Evolutionary conservation across 2,113 vertebrate species (phyloP), one percentile per base, ranked within the genome.

Genomic region (Cyprinodon brontotheroides): DNA sequence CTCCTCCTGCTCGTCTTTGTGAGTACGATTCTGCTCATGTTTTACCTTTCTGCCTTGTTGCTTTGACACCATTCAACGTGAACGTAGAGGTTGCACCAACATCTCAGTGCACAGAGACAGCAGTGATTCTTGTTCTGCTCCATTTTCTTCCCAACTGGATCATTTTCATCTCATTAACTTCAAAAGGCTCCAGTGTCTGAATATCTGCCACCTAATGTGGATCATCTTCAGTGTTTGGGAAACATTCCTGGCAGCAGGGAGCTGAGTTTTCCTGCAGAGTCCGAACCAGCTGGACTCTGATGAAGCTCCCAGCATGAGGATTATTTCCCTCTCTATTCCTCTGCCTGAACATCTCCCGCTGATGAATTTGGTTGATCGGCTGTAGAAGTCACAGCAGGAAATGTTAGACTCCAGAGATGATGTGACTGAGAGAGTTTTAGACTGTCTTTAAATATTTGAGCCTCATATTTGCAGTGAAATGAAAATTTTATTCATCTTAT

Each of bases 1-100:
- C 96, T 97, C 94, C 97, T 97, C 91, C 82, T 96, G 77, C 68
- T 94, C 79, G 96, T 97, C 83, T 96, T 96, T 50, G 97, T 98
- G 94, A 98, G 97, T 97, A 90, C 61, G 8, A 45, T 73, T 87
- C 22, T 29, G 4, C n/a, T 65, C 43, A 4, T 8, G 65, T 20
- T 38, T 75, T 80, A 77, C 69, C 80, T 53, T 20, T 53, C 50
- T 8, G 8, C 15, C 17, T 20, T 8, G 6, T n/a, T 53, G 50
- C 50, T 45, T 10, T 10, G 43, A 45, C 22, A 65, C 41, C 20
- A 7, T 65, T 22, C 57, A 60, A n/a, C 17, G 50, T 41, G 41
- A 41, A 41, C 61, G 14, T 22, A 29, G 36, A 29, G 22, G 29
- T 41, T 41, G 22, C 36, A 11, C 37, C 61, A 62, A 36, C 61